Percentiles rank a stretch among this genome's conserved stretches.
Conservation (phyloP, 2,113 vertebrate species). For the Oreamnos americanus region DNA sequence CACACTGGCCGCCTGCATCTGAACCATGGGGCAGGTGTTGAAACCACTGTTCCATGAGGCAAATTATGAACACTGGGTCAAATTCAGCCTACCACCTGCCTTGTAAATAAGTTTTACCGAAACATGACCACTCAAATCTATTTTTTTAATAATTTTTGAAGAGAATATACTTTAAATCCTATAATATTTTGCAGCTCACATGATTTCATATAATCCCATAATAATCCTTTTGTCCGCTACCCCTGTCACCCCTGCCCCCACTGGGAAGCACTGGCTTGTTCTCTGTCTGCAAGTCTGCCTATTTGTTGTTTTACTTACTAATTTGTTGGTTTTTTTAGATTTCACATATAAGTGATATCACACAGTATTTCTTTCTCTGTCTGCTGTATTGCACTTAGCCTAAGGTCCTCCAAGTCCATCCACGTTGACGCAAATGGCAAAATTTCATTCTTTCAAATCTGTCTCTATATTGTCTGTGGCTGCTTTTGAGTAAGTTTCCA, state of each 20-base stretch:
- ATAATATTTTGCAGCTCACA: background rate
- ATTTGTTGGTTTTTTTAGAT: background rate
- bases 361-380: background rate
- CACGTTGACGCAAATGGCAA: background rate
- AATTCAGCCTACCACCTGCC: no score
- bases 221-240: background rate
- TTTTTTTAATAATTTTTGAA: background rate
- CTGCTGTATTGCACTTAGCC: background rate
- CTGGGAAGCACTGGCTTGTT: background rate
- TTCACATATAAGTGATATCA: background rate
- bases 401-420: background rate
- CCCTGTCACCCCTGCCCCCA: background rate
- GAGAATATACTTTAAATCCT: background rate
- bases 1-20: fast-evolving
- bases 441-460: background rate
- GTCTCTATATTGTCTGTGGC: background rate
- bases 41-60: background rate
- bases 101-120: background rate
- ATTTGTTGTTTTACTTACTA: background rate
- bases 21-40: fast-evolving
- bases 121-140: background rate
- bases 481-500: no score
- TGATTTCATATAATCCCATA: background rate
- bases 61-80: fast-evolving
- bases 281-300: background rate